Base-by-base conservation (phyloP, 2,888 invertebrate species). In the Polydrusus cervinus region DNA sequence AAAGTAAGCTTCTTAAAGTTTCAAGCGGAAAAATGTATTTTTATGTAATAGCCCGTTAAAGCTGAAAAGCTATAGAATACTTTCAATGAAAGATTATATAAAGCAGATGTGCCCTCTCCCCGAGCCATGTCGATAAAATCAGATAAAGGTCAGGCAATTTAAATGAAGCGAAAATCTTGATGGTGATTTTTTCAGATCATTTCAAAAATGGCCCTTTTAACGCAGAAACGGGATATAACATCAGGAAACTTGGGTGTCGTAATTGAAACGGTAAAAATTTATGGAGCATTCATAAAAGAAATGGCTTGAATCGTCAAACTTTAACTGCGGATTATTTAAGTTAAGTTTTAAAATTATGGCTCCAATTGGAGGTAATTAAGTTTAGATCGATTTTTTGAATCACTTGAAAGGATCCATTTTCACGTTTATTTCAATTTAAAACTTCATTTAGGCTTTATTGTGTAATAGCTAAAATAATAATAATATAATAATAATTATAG, bases 101-200 rank as follows among this genome's bases (percentile, higher is more conserved):
- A 53, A 30, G 53, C 53, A 53, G 53, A 53, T 53, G 53, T n/a
- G 25, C 30, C 53, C 53, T 53, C 30, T 53, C 53, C 53, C 30
- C 13, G 5, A 30, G 20, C 43, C n/a, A 51, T 14, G 13, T 11
- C 40, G 53, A 60, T 38, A 51, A 20, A 57, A 57, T 57, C 57
- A 38, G 38, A 57, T 57, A 57, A 57, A 38, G 57, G 57, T 57
- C 57, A 38, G 57, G 57, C 57, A 57, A 57, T 57, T 38, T 57
- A 57, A 57, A 57, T 57, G 57, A 16, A 57, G 57, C 57, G 57
- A 16, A 38, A 57, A 57, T 57, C 57, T 55, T 14, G 57, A 38
- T 57, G 57, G 57, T 38, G 38, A 57, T 38, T 57, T 57, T 57
- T 57, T 57, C 38, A 38, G 34, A 57, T 38, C 14, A 57, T 38